Percentiles rank a stretch among this genome's conserved stretches.
phyloP scores from a whole-genome alignment of 2,888 invertebrate species.

The Coronaproctus castanopsis region DNA sequence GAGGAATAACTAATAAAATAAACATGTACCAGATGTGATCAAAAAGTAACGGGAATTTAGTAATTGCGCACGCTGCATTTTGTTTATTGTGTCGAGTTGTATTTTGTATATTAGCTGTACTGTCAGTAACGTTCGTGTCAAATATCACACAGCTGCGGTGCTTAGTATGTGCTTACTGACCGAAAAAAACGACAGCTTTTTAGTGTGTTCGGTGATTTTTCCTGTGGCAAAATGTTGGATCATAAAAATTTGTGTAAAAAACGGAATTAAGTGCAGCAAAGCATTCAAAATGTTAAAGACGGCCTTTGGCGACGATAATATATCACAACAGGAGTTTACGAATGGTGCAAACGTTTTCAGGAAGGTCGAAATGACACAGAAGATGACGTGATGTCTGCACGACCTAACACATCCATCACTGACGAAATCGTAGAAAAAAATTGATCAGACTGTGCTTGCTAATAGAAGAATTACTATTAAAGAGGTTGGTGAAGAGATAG shows the following conservation, averaged over 20 bases:
- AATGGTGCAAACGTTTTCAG: too few species aligned
- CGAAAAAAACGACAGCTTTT: not conserved
- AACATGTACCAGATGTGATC: too few species aligned
- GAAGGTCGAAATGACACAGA: not conserved
- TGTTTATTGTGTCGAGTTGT: not conserved
- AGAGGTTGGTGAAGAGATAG: not conserved
- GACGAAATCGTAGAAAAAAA: too few species aligned
- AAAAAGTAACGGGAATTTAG: not conserved
- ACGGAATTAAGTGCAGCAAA: not conserved
- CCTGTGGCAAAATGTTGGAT: not conserved
- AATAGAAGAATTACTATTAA: not conserved
- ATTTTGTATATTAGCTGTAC: not conserved
- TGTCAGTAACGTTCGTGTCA: not conserved
- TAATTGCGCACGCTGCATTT: not conserved
- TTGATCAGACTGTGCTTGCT: not conserved
- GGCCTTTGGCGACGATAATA: not conserved
- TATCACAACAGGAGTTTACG: not conserved
- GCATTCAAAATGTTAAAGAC: not conserved
- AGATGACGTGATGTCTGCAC: too few species aligned
- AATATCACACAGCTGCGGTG: not conserved
- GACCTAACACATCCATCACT: too few species aligned
- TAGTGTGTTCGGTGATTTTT: too few species aligned
- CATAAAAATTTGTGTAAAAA: not conserved
- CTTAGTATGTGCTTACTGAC: not conserved
- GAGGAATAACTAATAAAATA: too few species aligned